Evolutionary conservation across 2,888 invertebrate genomes (phyloP), one percentile per base, ranked within the genome.

Genomic region (Thera obeliscata): DNA sequence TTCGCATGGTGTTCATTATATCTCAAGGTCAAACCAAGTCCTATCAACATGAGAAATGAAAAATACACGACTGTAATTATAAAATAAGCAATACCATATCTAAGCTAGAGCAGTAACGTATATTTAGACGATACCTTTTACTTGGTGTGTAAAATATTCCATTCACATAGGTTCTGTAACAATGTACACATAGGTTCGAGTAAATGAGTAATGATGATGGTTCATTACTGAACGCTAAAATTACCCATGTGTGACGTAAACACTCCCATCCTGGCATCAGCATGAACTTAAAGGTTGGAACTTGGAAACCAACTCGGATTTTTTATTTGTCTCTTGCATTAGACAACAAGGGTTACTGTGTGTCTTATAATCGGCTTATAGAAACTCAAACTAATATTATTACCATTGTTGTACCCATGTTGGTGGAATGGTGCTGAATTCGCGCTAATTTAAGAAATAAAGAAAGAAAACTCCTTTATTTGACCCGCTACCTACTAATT

Each of bases 201-300:
- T 9, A 46, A 5, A 46, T 38, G 22, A 52, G 60, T 69, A 72
- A 50, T 72, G 77, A 80, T 77, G 78, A 78, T 79, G 66, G 74
- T 77, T 77, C 69, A 77, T 76, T 80, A 78, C 75, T 71, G 72
- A 70, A 67, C 70, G 66, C 68, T 78, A 73, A 86, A 84, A 82
- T 81, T 78, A 79, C 76, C 76, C 75, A 74, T 78, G 74, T 71
- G 73, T 85, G 84, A 80, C 81, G 79, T 84, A 83, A 87, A 74
- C 77, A 65, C 68, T 70, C 74, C 67, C 67, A 22, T 22, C 22
- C 22, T 22, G 70, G 74, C 72, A 71, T 73, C 41, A 22, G 11
- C 6, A 50, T 70, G 60, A 69, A 74, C 74, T 73, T 71, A 72
- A 68, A 74, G 56, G 72, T 61, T 62, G 65, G 54, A 64, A 67